Base-by-base conservation (phyloP, 2,888 invertebrate genomes). In the Theretra japonica region DNA sequence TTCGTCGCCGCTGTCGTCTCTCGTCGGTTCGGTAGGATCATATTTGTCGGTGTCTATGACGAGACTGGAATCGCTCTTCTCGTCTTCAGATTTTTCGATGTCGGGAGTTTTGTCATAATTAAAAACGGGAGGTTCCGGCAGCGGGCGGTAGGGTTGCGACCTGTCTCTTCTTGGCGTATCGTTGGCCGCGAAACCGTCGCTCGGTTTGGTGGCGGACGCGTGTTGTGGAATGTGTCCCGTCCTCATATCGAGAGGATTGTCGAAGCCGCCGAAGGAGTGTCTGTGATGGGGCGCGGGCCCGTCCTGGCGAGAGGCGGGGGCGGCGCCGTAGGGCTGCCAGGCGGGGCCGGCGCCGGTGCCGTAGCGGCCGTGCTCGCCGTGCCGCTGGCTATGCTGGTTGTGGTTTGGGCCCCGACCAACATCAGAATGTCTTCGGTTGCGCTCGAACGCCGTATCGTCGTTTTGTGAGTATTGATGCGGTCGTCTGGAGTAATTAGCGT, bases 21-120 rank as follows among this genome's bases (percentile, higher is more conserved):
- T 80, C 0, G 95, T 95, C 21, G 95, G 95, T 75, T 95, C 94
- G 11, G 94, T 95, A 15, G 95, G 95, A 77, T 95, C 95, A 80
- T 95, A 95, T 77, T 95, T 95, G 62, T 95, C 95, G 0, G 93
- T 92, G 80, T 95, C 96, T 60, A 96, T 96, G 50, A 96, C 94
- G 79, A 96, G 91, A 68, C 95, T 95, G 0, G 93, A 86, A 78
- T 95, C 96, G 80, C 95, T 95, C 69, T 89, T 90, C 72, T 95
- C 95, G 73, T 95, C 95, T 75, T 95, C 95, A 0, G 93, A 91
- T 65, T 85, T 86, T 8, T 90, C 89, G 0, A 83, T 73, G 53
- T 95, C 95, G 1, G 82, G 78, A 1, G 82, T 74, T 80, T 89
- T 83, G 75, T 90, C 81, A 79, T 91, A 88, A 74, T 87, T 79